Conservation (phyloP, 2,888 invertebrate species). For the Beris morrisii region DNA sequence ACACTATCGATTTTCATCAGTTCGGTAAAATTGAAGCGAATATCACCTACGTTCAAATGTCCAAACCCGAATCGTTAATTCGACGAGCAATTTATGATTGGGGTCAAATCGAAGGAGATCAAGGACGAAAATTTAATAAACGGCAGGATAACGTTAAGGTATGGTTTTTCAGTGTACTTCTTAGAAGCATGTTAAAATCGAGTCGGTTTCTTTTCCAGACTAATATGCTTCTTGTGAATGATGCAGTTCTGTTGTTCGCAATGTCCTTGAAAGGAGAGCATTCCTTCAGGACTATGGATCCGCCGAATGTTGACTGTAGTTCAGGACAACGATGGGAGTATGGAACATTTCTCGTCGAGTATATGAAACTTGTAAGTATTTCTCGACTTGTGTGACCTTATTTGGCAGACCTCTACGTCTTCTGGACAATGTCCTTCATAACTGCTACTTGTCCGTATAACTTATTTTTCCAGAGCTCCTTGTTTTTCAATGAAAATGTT, state of each 20-base stretch:
- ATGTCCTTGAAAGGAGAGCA: conserved; percentile 56
- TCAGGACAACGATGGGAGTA: conserved; percentile 55
- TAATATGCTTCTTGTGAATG: conserved; percentile 65
- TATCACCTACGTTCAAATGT: conserved; percentile 66
- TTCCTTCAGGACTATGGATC: conserved; percentile 36
- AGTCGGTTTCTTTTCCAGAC: conserved; percentile 53
- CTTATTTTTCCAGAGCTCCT: too few relatives aligned
- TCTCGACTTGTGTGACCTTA: too few relatives aligned
- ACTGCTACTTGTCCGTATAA: too few relatives aligned
- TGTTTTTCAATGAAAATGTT: too few relatives aligned
- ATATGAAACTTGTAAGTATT: conserved; percentile 56
- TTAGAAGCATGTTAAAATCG: too few relatives aligned
- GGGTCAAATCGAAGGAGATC: conserved; percentile 46
- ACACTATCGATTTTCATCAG: conserved; percentile 63
- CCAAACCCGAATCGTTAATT: conserved; percentile 57
- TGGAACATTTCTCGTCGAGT: conserved; percentile 64
- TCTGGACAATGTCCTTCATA: too few relatives aligned
- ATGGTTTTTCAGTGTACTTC: not conserved
- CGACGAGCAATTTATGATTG: conserved; percentile 59
- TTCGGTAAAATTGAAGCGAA: conserved; percentile 66
- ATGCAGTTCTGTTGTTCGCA: conserved; percentile 65
- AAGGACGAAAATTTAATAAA: conserved; percentile 15
- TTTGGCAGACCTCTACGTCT: not conserved
- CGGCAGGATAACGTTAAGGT: conserved; percentile 20
- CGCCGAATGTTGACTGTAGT: conserved; percentile 43